Evolutionary conservation across 2,888 invertebrate genomes (phyloP), one percentile per base, ranked within the genome.

Genomic region (Vannuccia rotundouncinata): DNA sequence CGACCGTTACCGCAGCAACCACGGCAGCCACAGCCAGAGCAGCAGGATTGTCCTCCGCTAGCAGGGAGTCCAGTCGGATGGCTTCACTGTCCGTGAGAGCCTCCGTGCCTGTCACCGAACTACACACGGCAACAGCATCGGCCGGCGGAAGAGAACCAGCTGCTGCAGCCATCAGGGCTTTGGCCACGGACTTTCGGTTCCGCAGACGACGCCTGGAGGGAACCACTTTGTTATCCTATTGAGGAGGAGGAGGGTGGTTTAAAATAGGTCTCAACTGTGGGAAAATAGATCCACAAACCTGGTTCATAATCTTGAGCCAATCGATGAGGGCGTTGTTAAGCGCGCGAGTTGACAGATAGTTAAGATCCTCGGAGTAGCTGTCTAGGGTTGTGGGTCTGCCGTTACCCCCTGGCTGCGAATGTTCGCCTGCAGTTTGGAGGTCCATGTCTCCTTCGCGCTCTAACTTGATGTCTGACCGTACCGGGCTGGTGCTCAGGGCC

Each of bases 101-200:
- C 66, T 66, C 66, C 2, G 10, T 22, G 17, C 66, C 66, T 5
- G 10, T 22, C 2, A 66, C 66, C 2, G 66, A 66, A 13, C 10
- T 66, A 22, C 66, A 66, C 17, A 66, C 17, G 66, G 66, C 66
- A 17, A 66, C 60, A 1, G 78, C 78, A 28, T 59, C 60, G n/a
- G 78, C 59, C 1, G 78, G 59, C 2, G 78, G 78, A 2, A 78
- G 66, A 2, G 78, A 78, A 10, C 78, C 78, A 1, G 66, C 78
- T 1, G 78, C 78, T 5, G 78, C 29, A 1, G 78, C 78, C 78
- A 78, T 78, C 28, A 78, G 66, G 0, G 78, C 78, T 25, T 78
- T 78, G 2, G 78, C 60, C 1, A 78, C 78, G 22, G 60, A 78
- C 31, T 78, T 78, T 31, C 66, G 59, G 29, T 60, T 78, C 25